phyloP scores from a whole-genome alignment of 2,888 invertebrate genomes.

The Xylocampa areola region DNA sequence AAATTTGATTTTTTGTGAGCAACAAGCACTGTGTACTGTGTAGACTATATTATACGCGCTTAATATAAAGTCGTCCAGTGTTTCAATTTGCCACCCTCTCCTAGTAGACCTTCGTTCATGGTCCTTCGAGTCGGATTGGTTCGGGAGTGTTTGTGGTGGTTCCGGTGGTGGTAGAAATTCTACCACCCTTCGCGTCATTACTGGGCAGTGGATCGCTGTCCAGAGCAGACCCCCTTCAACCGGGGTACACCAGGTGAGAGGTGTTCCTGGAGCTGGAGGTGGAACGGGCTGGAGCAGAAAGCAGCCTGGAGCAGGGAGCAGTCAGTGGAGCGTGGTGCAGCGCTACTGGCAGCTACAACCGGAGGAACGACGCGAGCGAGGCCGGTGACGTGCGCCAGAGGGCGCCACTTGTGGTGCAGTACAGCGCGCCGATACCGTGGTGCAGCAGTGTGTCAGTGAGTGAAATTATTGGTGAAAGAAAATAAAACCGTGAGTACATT shows the following conservation, averaged over 20 bases:
- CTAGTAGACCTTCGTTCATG: too few species aligned
- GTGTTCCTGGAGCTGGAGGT: slow-evolving; percentile 6
- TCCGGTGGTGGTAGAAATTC: neutral
- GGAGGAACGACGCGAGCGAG: slow-evolving; percentile 5
- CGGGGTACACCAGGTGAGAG: slow-evolving; percentile 1
- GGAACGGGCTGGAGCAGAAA: neutral
- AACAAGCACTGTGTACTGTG: too few species aligned
- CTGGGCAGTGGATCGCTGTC: too few species aligned
- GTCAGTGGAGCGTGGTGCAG: too few species aligned
- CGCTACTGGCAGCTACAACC: neutral
- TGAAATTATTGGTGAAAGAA: slow-evolving; percentile 4
- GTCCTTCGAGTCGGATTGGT: neutral
- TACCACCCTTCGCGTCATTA: slow-evolving; percentile 6
- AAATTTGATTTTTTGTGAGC: too few species aligned
- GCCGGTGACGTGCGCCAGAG: neutral
- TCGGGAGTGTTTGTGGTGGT: neutral
- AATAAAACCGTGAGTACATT: slow-evolving; percentile 9
- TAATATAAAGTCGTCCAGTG: too few species aligned
- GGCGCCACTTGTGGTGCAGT: slow-evolving; percentile 5
- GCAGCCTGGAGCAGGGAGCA: too few species aligned
- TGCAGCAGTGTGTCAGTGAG: neutral
- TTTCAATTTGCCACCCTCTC: too few species aligned
- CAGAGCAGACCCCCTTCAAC: neutral
- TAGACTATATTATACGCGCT: too few species aligned
- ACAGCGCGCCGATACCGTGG: too few species aligned